Conservation (phyloP, 2,113 vertebrate species). For the Butorides virescens region DNA sequence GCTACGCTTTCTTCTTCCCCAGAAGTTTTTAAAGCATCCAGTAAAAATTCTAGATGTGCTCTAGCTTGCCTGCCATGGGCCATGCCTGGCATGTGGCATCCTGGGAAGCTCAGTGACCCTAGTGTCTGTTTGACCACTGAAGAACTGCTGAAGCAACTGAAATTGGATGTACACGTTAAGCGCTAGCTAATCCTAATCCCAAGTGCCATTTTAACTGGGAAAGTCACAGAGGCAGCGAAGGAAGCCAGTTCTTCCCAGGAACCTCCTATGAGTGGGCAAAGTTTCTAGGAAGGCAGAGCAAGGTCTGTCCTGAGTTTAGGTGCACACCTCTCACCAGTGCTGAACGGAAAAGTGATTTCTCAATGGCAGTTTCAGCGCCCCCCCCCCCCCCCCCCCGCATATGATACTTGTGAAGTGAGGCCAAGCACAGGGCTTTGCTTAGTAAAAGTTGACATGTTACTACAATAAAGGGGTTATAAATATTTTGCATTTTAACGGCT, state of each 20-base stretch:
- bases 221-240: neutral
- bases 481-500: neutral
- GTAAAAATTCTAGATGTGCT: neutral
- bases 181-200: neutral
- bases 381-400: neutral
- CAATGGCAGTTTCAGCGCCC: neutral
- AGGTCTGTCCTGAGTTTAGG: neutral
- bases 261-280: rapidly evolving
- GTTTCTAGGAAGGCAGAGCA: neutral
- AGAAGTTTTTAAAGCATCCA: neutral
- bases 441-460: neutral
- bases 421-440: neutral
- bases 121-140: neutral
- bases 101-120: too few relatives aligned
- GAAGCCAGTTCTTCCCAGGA: neutral
- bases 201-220: neutral
- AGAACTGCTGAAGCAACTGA: neutral
- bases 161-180: neutral
- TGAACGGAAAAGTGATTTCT: neutral
- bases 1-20: neutral
- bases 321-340: neutral
- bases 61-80: neutral
- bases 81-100: neutral
- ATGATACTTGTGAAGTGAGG: too few relatives aligned
- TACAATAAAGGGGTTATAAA: neutral